Percentiles rank a stretch among this genome's conserved stretches.
Evolutionary conservation across 2,113 vertebrate genomes (phyloP).

Genomic region (Corythoichthys haematopterus): DNA sequence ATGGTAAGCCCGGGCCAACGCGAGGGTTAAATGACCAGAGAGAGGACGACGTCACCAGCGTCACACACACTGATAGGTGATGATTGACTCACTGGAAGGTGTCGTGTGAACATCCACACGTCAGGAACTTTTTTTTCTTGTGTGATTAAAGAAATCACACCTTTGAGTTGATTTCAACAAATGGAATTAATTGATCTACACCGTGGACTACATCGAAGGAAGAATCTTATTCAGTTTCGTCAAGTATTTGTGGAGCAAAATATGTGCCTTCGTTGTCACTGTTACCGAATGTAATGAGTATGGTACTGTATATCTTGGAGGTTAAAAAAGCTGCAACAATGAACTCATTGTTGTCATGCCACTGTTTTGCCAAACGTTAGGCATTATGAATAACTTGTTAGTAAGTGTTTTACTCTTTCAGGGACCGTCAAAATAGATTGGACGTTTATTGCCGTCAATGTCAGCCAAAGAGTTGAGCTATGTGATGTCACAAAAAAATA

Average conservation of each 20-base stretch:
- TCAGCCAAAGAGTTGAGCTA: no score
- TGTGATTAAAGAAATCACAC: not conserved
- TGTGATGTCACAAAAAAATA: no score
- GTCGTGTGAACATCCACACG: not conserved
- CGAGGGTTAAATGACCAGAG: not conserved
- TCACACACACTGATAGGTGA: slow-evolving; percentile 29
- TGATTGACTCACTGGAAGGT: not conserved
- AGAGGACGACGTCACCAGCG: slow-evolving; percentile 16
- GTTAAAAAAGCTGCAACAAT: not conserved
- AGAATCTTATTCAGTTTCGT: not conserved
- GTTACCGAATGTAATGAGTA: not conserved
- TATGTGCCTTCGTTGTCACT: not conserved
- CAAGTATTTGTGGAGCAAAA: not conserved
- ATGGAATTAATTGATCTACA: not conserved
- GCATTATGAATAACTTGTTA: not conserved
- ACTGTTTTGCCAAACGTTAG: not conserved
- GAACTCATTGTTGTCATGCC: not conserved
- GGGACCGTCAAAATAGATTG: no score
- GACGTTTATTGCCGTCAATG: no score
- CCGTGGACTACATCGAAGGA: not conserved
- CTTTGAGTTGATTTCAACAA: not conserved
- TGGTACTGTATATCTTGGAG: not conserved
- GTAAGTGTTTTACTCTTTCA: no score
- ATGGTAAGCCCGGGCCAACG: not conserved
- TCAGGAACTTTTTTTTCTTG: not conserved